Percentiles rank a stretch among this genome's conserved stretches.
Conservation (phyloP, 2,113 vertebrate species). For the Manacus vitellinus region DNA sequence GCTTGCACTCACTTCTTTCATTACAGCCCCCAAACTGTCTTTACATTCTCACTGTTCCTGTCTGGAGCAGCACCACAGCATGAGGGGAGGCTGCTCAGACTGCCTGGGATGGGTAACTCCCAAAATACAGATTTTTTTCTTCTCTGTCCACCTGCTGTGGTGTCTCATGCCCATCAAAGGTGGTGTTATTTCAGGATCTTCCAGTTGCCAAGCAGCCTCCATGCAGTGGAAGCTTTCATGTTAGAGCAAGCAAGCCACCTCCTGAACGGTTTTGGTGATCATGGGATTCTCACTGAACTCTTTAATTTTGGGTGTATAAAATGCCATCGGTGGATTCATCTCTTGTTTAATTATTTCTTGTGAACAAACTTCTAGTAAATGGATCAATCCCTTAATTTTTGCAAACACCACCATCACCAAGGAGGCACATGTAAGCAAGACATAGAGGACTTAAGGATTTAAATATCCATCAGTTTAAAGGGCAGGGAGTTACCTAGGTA, state of each 20-base stretch:
- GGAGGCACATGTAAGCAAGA: neutral
- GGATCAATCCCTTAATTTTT: neutral
- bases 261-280: neutral
- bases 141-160: neutral
- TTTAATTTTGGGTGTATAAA: neutral
- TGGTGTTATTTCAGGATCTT: neutral
- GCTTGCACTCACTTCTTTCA: neutral
- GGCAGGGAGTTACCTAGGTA: neutral
- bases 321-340: accelerated
- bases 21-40: neutral
- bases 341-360: neutral
- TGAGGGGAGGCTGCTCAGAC: neutral
- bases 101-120: neutral
- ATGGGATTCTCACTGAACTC: neutral
- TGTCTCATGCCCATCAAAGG: neutral
- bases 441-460: neutral
- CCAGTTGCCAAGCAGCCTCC: neutral
- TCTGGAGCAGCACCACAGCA: neutral
- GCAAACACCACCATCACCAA: neutral
- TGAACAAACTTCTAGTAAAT: neutral
- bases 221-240: neutral
- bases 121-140: neutral
- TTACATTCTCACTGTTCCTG: neutral
- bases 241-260: neutral
- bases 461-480: neutral